phyloP scores from a whole-genome alignment of 2,797 vertebrate genomes.

The Centroberyx gerrardi region DNA sequence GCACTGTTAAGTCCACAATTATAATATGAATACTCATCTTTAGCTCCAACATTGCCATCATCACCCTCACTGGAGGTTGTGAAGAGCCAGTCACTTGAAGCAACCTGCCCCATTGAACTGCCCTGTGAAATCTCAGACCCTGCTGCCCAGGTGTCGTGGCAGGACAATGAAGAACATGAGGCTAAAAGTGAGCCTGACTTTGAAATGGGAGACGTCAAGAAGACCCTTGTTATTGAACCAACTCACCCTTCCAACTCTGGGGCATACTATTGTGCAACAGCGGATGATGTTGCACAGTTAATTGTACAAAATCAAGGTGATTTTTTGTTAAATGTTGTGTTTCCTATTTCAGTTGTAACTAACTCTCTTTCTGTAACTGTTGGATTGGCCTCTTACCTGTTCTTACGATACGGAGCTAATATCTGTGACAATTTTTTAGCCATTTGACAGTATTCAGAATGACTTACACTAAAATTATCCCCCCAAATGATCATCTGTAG shows the following conservation, averaged over 20 bases:
- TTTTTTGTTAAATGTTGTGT: conserved; percentile 67
- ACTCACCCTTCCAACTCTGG: conserved; percentile 87
- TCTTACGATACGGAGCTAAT: conserved; percentile 57
- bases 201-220: conserved; percentile 79
- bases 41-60: conserved; percentile 82
- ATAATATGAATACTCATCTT: conserved; percentile 81
- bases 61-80: conserved; percentile 73
- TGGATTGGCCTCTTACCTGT: conserved; percentile 54
- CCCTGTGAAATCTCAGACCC: conserved; percentile 86
- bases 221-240: conserved; percentile 88
- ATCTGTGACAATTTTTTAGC: conserved; percentile 51
- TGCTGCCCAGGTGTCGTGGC: conserved; percentile 80
- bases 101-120: conserved; percentile 77
- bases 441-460: conserved; percentile 41
- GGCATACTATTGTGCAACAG: conserved; percentile 90
- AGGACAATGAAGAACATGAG: conserved; percentile 86
- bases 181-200: conserved; percentile 74
- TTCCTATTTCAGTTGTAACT: conserved; percentile 59
- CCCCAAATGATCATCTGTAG: conserved; percentile 81
- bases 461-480: conserved; percentile 62
- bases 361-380: conserved; percentile 68
- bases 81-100: conserved; percentile 77
- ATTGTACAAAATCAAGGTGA: conserved; percentile 91
- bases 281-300: conserved; percentile 91
- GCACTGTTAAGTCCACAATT: conserved; percentile 73